Conservation (phyloP, 2,888 invertebrate genomes). For the Amphipyra tragopoginis region DNA sequence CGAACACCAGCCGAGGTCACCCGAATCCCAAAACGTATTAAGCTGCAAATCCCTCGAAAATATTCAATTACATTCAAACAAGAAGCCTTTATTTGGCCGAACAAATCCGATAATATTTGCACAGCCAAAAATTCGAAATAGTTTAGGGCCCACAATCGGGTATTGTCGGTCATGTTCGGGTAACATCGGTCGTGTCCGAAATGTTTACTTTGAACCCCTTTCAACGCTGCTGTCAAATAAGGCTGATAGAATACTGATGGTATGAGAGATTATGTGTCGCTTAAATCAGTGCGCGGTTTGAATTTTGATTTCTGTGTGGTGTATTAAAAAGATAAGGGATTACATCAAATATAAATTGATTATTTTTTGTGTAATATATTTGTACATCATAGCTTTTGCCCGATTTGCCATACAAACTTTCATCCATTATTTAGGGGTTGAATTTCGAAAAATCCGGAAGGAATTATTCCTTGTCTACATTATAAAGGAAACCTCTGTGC, state of each 20-base stretch:
- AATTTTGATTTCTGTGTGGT: slow-evolving; percentile 13
- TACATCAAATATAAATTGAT: no score
- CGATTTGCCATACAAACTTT: no score
- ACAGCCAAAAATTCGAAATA: slow-evolving; percentile 21
- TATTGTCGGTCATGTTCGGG: slow-evolving; percentile 29
- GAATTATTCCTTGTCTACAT: no score
- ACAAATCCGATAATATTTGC: slow-evolving; percentile 37
- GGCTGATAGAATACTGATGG: slow-evolving; percentile 28
- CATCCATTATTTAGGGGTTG: no score
- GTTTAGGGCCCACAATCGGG: slow-evolving; percentile 12
- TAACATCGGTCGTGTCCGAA: slow-evolving; percentile 12
- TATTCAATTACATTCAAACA: slow-evolving; percentile 46
- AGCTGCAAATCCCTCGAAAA: slow-evolving; percentile 29
- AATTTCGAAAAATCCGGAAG: no score
- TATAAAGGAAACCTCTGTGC: no score
- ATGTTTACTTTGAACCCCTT: slow-evolving; percentile 38
- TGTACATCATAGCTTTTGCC: no score
- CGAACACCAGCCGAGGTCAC: neutral
- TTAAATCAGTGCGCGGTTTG: slow-evolving; percentile 3
- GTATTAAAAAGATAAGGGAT: no score
- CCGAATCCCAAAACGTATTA: slow-evolving; percentile 27
- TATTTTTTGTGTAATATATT: no score
- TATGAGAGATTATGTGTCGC: slow-evolving; percentile 32
- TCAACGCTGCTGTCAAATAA: slow-evolving; percentile 37
- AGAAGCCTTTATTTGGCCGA: slow-evolving; percentile 13